phyloP scores from a whole-genome alignment of 1,140 invertebrate species.

The Heliconius hermathena region DNA sequence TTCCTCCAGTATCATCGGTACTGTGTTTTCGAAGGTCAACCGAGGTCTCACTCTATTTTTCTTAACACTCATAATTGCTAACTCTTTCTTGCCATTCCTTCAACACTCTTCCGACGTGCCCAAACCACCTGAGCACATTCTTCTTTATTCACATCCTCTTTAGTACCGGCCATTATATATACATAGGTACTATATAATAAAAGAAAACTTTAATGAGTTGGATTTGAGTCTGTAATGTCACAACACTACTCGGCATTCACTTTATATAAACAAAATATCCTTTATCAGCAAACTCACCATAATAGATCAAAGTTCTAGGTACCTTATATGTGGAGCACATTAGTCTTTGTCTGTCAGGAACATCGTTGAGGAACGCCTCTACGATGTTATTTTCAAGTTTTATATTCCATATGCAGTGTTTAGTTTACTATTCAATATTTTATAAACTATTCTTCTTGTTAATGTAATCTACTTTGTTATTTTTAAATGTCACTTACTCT shows the following conservation, averaged over 20 bases:
- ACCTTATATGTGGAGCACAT: constrained; percentile 20
- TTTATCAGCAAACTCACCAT: constrained; percentile 8
- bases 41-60: too few relatives aligned
- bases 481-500: not conserved
- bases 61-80: too few relatives aligned
- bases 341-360: constrained; percentile 32
- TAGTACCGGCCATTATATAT: too few relatives aligned
- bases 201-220: too few relatives aligned
- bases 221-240: too few relatives aligned
- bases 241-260: not conserved
- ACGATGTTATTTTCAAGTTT: constrained; percentile 20
- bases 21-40: too few relatives aligned
- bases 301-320: constrained; percentile 31
- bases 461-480: not conserved
- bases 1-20: too few relatives aligned
- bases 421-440: not conserved
- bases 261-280: not conserved
- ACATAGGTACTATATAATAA: too few relatives aligned
- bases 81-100: too few relatives aligned
- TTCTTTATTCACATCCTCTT: too few relatives aligned
- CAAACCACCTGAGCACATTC: too few relatives aligned
- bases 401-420: constrained; percentile 3
- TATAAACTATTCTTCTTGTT: not conserved
- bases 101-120: too few relatives aligned
- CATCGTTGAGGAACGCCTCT: constrained; percentile 19